These are phyloP conservation scores for Rhodophaea formosa DNA, from an alignment of 2,888 invertebrate species.

Conservation along the genomic window DNA sequence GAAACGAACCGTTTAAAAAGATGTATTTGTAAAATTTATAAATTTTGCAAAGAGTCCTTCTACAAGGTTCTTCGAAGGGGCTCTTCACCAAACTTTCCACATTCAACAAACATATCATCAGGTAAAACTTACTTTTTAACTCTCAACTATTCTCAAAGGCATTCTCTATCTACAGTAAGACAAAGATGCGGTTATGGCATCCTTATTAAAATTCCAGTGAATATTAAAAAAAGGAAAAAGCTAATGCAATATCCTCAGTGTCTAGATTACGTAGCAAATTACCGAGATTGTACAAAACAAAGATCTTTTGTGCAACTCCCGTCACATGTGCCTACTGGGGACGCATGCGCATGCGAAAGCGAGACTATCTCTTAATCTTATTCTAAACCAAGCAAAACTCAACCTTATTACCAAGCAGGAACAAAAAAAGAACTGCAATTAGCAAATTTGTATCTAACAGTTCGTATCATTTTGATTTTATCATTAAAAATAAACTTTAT, in stretches of 20 bases:
- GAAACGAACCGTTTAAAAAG: no score
- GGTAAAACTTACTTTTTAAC: no score
- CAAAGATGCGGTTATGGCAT: no score
- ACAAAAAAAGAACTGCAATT: neutral
- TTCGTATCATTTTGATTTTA: neutral
- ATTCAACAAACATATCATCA: no score
- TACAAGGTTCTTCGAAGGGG: no score
- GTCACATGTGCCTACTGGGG: conserved; percentile 32
- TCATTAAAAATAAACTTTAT: neutral
- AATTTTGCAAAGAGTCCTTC: no score
- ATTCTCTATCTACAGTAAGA: no score
- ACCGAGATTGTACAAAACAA: conserved; percentile 27
- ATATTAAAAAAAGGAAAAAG: conserved; percentile 11
- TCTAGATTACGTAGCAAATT: conserved; percentile 26
- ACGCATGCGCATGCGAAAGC: conserved; percentile 31
- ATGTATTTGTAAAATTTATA: no score
- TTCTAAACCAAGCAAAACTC: conserved; percentile 8
- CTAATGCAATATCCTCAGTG: conserved; percentile 14
- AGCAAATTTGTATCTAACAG: conserved; percentile 1
- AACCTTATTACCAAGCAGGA: conserved; percentile 7
- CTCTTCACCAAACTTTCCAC: no score
- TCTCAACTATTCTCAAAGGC: no score
- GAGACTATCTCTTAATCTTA: conserved; percentile 15
- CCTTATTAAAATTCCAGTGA: conserved; percentile 1
- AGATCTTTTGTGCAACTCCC: conserved; percentile 30